phyloP scores from a whole-genome alignment of 2,113 vertebrate genomes.

The Bufo gargarizans region DNA sequence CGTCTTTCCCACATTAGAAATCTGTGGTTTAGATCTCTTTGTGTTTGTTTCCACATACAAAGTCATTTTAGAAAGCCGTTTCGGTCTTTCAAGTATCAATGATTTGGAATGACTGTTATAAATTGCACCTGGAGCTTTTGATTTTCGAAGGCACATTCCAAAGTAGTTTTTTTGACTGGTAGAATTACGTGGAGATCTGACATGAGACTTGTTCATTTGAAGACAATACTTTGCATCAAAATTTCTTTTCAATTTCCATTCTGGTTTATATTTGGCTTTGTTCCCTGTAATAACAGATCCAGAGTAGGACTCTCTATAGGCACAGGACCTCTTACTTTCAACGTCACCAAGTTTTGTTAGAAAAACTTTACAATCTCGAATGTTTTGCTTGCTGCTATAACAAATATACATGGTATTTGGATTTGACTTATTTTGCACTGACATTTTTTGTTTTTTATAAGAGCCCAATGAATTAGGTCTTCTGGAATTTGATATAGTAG shows the following conservation, averaged over 20 bases:
- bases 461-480: constrained; percentile 50
- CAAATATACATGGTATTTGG: constrained; percentile 71
- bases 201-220: constrained; percentile 55
- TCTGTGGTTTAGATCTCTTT: constrained; percentile 84
- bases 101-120: constrained; percentile 65
- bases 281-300: constrained; percentile 65
- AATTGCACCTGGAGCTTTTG: constrained; percentile 65
- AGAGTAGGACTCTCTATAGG: constrained; percentile 66
- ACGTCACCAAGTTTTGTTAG: constrained; percentile 90
- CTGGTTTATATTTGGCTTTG: constrained; percentile 72
- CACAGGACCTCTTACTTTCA: constrained; percentile 75
- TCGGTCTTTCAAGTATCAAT: constrained; percentile 72
- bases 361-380: constrained; percentile 95
- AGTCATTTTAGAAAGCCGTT: constrained; percentile 72
- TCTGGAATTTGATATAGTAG: background rate
- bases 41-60: constrained; percentile 69
- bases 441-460: constrained; percentile 65
- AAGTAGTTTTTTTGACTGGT: constrained; percentile 63
- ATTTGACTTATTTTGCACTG: constrained; percentile 64
- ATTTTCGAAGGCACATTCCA: constrained; percentile 65
- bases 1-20: constrained; percentile 82
- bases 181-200: constrained; percentile 45
- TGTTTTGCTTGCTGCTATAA: constrained; percentile 72
- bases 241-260: constrained; percentile 66
- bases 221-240: constrained; percentile 64